phyloP scores from a whole-genome alignment of 1,140 invertebrate genomes.

The Artemia franciscana region DNA sequence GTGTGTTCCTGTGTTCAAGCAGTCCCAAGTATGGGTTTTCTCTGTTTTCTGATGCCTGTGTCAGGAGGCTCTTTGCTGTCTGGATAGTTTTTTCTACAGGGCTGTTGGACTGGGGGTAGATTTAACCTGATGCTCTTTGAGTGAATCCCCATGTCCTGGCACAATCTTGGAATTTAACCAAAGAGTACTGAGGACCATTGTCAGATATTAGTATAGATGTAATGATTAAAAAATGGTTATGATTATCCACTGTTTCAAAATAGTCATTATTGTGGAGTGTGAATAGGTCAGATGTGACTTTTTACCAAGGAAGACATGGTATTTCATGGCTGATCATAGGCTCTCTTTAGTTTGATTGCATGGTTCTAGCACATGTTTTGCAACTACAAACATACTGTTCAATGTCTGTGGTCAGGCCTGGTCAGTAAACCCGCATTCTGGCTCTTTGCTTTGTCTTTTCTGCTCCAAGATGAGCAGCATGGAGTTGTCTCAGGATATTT shows the following conservation, averaged over 20 bases:
- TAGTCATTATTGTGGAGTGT: neutral
- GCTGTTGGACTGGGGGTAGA: no score
- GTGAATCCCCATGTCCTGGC: no score
- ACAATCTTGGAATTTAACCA: no score
- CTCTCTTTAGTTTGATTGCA: neutral
- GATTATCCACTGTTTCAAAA: neutral
- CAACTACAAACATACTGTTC: neutral
- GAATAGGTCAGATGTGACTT: neutral
- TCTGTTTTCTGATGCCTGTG: no score
- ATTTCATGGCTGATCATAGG: neutral
- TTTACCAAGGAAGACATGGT: neutral
- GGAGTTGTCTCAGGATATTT: conserved; percentile 5
- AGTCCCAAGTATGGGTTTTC: no score
- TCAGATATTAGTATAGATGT: no score
- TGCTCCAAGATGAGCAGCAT: conserved; percentile 7
- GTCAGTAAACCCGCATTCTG: conserved; percentile 22
- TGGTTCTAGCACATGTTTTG: neutral
- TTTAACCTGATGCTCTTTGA: no score
- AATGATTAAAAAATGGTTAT: no score
- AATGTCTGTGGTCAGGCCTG: conserved; percentile 20
- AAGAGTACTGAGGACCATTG: no score
- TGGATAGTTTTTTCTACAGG: no score
- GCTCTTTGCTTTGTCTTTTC: conserved; percentile 19
- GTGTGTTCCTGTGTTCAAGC: no score
- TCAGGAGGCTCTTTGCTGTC: no score